Percentiles rank a stretch among this genome's conserved stretches.
Evolutionary conservation across 1,140 invertebrate genomes (phyloP).

Genomic region (Aethina tumida): DNA sequence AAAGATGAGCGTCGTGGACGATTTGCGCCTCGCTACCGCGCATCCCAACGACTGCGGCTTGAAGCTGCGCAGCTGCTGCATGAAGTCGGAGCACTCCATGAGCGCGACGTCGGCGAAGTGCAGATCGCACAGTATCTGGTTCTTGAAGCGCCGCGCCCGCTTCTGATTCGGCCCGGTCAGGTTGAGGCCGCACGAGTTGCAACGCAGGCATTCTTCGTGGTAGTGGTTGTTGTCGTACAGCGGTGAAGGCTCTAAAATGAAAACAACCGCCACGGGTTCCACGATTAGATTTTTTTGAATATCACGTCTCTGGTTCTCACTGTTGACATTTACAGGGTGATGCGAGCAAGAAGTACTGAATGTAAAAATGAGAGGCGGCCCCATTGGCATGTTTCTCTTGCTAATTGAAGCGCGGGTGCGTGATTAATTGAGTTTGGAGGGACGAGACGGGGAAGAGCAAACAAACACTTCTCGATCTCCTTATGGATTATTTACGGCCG

Average conservation of each 20-base stretch:
- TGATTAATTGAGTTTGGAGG: no score
- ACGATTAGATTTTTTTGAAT: no score
- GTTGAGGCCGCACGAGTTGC: slow-evolving; percentile 88
- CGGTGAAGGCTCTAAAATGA: slow-evolving; percentile 70
- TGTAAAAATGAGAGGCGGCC: no score
- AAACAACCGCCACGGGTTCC: slow-evolving; percentile 8
- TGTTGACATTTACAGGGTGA: no score
- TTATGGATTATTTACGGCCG: no score
- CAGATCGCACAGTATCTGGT: slow-evolving; percentile 81
- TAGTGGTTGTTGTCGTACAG: slow-evolving; percentile 91
- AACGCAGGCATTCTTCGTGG: slow-evolving; percentile 91
- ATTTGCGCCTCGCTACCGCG: slow-evolving; percentile 83
- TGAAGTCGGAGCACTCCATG: slow-evolving; percentile 93
- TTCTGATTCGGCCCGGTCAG: slow-evolving; percentile 85
- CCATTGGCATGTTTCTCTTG: no score
- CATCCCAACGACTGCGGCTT: slow-evolving; percentile 90
- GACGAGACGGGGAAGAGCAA: no score
- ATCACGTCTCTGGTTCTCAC: no score
- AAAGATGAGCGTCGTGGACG: slow-evolving; percentile 88
- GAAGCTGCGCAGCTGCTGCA: slow-evolving; percentile 91
- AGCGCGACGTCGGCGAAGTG: slow-evolving; percentile 90
- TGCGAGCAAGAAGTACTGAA: no score
- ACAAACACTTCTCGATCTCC: no score
- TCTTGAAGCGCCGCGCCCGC: slow-evolving; percentile 62
- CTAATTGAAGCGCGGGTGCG: no score